A percentile compares a stretch with the other conserved stretches of the same genome.
These are phyloP conservation scores for Hirtodrosophila trivittata DNA, from an alignment of 2,888 invertebrate genomes.

Conservation along the genomic window DNA sequence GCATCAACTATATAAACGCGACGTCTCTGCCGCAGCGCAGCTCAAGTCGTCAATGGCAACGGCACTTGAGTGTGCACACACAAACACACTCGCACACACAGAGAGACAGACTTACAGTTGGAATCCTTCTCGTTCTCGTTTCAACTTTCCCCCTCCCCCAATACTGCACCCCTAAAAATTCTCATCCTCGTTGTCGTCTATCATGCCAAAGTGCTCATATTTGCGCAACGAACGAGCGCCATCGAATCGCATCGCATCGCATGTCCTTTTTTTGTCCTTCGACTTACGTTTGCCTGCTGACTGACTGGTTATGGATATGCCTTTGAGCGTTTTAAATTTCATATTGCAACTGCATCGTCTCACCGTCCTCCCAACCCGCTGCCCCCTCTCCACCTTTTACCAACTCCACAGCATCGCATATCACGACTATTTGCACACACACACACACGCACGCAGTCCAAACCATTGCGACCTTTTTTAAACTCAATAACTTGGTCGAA, in stretches of 20 bases:
- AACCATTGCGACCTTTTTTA: slow-evolving; percentile 44
- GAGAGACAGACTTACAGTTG: slow-evolving; percentile 27
- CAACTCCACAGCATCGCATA: background rate
- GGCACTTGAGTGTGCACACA: slow-evolving; percentile 59
- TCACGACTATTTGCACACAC: slow-evolving; percentile 29
- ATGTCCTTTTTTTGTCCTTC: slow-evolving; percentile 78
- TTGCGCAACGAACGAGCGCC: slow-evolving; percentile 59
- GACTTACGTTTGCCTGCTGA: slow-evolving; percentile 64
- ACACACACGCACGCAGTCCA: no score
- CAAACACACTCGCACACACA: slow-evolving; percentile 23
- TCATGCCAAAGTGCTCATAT: slow-evolving; percentile 74
- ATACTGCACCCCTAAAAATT: slow-evolving; percentile 1
- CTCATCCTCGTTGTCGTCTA: slow-evolving; percentile 65
- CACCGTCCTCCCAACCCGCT: slow-evolving; percentile 29
- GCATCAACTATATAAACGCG: slow-evolving; percentile 65
- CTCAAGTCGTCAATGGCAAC: slow-evolving; percentile 78
- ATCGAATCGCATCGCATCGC: slow-evolving; percentile 49
- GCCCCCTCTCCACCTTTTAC: background rate
- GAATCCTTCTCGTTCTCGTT: slow-evolving; percentile 40
- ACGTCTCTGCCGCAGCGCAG: slow-evolving; percentile 46
- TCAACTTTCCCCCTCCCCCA: slow-evolving; percentile 7
- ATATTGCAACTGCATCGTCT: slow-evolving; percentile 72
- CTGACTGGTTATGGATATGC: slow-evolving; percentile 76
- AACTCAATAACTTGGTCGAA: slow-evolving; percentile 54
- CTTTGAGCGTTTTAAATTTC: slow-evolving; percentile 80